Evolutionary conservation across 2,113 vertebrate genomes (phyloP), one percentile per base, ranked within the genome.

Genomic region (Hippolais icterina): DNA sequence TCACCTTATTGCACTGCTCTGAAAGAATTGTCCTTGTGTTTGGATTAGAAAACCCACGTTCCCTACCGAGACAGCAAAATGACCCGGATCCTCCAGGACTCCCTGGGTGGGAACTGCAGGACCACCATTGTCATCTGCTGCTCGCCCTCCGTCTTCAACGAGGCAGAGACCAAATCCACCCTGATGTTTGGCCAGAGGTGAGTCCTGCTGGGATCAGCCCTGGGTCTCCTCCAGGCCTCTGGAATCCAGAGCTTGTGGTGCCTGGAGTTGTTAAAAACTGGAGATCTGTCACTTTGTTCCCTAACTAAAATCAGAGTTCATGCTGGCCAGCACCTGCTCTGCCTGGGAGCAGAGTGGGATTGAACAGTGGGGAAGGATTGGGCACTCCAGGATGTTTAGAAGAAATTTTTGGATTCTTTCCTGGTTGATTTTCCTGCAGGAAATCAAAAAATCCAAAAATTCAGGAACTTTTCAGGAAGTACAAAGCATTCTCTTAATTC

Each of bases 31-130:
- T 44, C 46, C 44, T 69, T 52, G 35, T 61, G 5, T 49, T 54
- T 54, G 57, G 44, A 39, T 53, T 56, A 99, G 99, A 99, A 99
- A 99, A 98, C 97, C 35, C 99, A 99, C 0, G 99, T 99, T 66
- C 99, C 99, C 1, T 99, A 99, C 96, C 97, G 99, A 91, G 99
- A 99, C 98, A 99, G 99, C 96, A 99, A 99, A 96, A 99, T 99
- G 99, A 99, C 99, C 15, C 97, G 99, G 35, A 99, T 99, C 96
- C 99, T 99, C 64, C 99, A 99, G 97, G 99, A 99, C 84, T 99
- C 99, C 21, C 97, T 99, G 28, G 99, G 99, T 6, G 99, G 99
- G 12, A 99, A 99, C 97, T 99, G 99, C 87, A 98, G 99, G 81
- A 99, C 99, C 71, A 99, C 99, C 75, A 99, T 99, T 3, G 98